Conservation (phyloP, 2,888 invertebrate species). For the Abscondita cerata region DNA sequence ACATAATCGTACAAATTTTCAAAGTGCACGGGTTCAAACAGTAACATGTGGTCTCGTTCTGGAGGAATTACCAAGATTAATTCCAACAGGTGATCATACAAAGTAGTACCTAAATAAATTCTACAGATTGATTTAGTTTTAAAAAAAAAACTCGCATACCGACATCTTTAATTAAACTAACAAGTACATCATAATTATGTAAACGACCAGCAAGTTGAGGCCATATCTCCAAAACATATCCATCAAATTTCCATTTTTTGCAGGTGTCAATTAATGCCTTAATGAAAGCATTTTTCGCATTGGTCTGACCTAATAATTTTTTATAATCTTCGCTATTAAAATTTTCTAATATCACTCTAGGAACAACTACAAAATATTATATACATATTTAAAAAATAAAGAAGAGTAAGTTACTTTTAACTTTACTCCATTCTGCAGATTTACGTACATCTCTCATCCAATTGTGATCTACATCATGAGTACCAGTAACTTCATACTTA, state of each 20-base stretch:
- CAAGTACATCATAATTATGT: constrained; percentile 63
- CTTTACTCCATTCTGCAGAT: constrained; percentile 61
- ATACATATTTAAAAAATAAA: not conserved
- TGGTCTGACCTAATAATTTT: constrained; percentile 71
- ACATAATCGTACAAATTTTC: constrained; percentile 78
- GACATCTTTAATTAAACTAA: constrained; percentile 70
- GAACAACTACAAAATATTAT: constrained; percentile 72
- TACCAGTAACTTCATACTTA: constrained; percentile 71
- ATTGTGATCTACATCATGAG: constrained; percentile 84
- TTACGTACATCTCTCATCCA: constrained; percentile 81
- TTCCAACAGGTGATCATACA: constrained; percentile 65
- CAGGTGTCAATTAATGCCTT: constrained; percentile 72
- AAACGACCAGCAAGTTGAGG: constrained; percentile 76
- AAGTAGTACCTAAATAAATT: constrained; percentile 61
- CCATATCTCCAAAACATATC: constrained; percentile 91
- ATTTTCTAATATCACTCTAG: constrained; percentile 87
- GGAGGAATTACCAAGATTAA: constrained; percentile 85
- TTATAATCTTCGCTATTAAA: constrained; percentile 81
- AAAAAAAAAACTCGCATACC: constrained; percentile 59
- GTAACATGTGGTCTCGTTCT: constrained; percentile 66
- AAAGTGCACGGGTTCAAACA: constrained; percentile 79
- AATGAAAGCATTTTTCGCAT: constrained; percentile 72
- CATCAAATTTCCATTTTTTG: constrained; percentile 83
- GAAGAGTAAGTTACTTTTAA: constrained; percentile 63
- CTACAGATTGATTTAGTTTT: not conserved